Conservation (phyloP, 2,113 vertebrate genomes). For the Oostethus manadensis region DNA sequence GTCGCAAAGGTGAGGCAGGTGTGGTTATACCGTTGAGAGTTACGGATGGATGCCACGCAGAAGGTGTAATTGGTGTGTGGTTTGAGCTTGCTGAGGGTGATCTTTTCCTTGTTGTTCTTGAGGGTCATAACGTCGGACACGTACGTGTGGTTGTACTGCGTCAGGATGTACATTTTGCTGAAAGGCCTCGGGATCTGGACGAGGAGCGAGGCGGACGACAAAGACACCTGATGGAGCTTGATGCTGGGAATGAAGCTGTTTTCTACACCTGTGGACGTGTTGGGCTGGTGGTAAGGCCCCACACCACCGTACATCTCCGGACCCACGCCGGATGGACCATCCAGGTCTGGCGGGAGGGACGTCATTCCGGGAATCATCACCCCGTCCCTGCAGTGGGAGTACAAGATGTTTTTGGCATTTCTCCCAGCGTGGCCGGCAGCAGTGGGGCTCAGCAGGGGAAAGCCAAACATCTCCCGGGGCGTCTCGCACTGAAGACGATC, state of each 20-base stretch:
- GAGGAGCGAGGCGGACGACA: conserved; percentile 86
- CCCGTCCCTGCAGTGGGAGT: conserved; percentile 87
- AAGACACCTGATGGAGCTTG: conserved; percentile 86
- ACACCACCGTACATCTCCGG: conserved; percentile 83
- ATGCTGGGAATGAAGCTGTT: conserved; percentile 83
- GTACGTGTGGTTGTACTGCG: conserved; percentile 91
- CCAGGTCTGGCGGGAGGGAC: conserved; percentile 80
- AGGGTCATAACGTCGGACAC: conserved; percentile 93
- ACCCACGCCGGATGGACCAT: conserved; percentile 82
- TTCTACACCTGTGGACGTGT: conserved; percentile 81
- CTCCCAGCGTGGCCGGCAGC: conserved; percentile 80
- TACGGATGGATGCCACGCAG: conserved; percentile 92
- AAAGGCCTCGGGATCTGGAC: conserved; percentile 92
- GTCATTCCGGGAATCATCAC: conserved; percentile 83
- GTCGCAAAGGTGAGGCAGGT: conserved; percentile 92
- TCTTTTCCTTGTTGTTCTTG: conserved; percentile 90
- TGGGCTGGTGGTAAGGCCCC: conserved; percentile 81
- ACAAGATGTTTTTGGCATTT: conserved; percentile 89
- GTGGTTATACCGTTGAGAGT: conserved; percentile 93
- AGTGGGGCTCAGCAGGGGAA: conserved; percentile 83
- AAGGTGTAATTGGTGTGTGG: conserved; percentile 93
- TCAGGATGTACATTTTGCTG: conserved; percentile 98
- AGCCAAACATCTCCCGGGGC: conserved; percentile 86
- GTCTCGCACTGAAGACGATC: conserved; percentile 96
- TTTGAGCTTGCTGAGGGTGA: conserved; percentile 87